Conservation (phyloP, 2,888 invertebrate species). For the Chrysolina haemoptera region DNA sequence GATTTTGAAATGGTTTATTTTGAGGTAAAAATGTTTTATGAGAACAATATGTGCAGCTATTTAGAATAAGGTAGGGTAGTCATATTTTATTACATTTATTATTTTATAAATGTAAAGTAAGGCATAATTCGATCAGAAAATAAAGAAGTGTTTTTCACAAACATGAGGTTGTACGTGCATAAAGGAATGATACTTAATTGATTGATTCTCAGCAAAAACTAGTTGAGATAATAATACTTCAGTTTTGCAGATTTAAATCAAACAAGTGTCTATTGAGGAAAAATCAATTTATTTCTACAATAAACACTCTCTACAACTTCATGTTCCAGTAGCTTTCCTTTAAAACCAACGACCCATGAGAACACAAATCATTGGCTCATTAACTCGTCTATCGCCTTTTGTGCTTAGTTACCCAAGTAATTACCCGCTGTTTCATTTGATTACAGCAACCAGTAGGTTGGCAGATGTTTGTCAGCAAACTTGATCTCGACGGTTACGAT, state of each 20-base stretch:
- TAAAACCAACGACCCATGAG: constrained; percentile 16
- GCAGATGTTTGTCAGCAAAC: constrained; percentile 36
- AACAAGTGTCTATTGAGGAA: not conserved
- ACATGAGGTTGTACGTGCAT: too few species aligned
- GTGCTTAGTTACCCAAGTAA: constrained; percentile 26
- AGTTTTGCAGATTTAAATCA: not conserved
- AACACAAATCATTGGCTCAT: constrained; percentile 18
- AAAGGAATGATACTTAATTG: too few species aligned
- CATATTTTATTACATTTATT: too few species aligned
- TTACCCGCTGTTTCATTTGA: constrained; percentile 30
- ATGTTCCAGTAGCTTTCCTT: constrained; percentile 7
- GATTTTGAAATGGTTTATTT: too few species aligned
- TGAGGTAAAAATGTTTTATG: too few species aligned
- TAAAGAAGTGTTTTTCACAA: too few species aligned
- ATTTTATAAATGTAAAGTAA: too few species aligned
- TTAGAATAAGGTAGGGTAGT: too few species aligned
- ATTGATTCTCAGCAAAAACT: too few species aligned
- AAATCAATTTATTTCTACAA: not conserved
- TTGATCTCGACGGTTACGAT: constrained; percentile 27
- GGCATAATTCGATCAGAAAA: too few species aligned
- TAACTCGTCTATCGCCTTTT: constrained; percentile 28
- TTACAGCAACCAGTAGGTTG: constrained; percentile 31
- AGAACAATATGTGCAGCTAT: too few species aligned
- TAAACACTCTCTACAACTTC: not conserved
- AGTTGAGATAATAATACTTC: too few species aligned